phyloP scores from a whole-genome alignment of 2,797 vertebrate species.

The Rachycentron canadum region DNA sequence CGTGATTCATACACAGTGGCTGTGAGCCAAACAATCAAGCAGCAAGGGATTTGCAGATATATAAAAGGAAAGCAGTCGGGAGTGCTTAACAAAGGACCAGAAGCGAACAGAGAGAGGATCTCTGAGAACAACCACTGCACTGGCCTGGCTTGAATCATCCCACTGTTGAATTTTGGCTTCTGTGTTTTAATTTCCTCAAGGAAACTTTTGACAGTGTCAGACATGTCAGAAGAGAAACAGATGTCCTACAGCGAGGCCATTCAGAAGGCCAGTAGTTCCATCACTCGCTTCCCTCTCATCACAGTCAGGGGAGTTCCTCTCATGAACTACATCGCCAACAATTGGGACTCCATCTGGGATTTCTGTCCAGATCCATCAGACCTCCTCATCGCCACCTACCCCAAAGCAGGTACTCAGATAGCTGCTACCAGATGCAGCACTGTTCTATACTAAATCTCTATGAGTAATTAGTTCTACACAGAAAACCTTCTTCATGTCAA shows the following conservation, averaged over 20 bases:
- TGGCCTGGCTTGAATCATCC: not conserved
- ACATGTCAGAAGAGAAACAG: constrained; percentile 58
- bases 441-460: not conserved
- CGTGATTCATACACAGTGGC: not conserved
- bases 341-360: constrained; percentile 81
- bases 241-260: constrained; percentile 71
- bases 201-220: constrained; percentile 2
- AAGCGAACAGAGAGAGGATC: constrained; percentile 17
- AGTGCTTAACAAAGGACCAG: constrained; percentile 35
- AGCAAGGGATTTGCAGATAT: constrained; percentile 8
- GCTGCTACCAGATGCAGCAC: not conserved
- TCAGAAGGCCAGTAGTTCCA: constrained; percentile 37
- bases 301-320: constrained; percentile 83
- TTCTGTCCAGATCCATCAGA: constrained; percentile 87
- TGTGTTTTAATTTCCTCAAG: not conserved
- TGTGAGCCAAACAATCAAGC: constrained; percentile 9
- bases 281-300: constrained; percentile 82
- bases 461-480: not conserved
- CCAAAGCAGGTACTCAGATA: constrained; percentile 87
- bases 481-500: not conserved
- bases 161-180: not conserved
- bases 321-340: constrained; percentile 82
- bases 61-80: constrained; percentile 19
- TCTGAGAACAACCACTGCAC: not conserved
- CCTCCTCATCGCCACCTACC: constrained; percentile 89